A percentile compares a stretch with the other conserved stretches of the same genome.
These are phyloP conservation scores for Pseudomyrmex concolor DNA, from an alignment of 1,140 invertebrate species.

Conservation along the genomic window DNA sequence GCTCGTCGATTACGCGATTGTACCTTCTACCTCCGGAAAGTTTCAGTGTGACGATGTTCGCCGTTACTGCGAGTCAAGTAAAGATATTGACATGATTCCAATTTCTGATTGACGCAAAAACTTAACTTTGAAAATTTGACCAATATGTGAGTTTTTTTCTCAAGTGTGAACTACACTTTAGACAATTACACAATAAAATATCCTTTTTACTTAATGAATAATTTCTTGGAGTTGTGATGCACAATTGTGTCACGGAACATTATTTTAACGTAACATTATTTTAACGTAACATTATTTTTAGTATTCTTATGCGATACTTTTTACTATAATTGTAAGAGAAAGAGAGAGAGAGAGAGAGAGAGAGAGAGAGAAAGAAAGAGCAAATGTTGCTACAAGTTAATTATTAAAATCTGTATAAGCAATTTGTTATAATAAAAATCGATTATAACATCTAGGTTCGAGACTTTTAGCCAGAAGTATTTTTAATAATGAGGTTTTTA, in stretches of 20 bases:
- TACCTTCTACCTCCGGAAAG: constrained; percentile 46
- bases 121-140: constrained; percentile 33
- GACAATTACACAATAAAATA: constrained; percentile 5
- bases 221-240: not conserved
- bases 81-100: constrained; percentile 56
- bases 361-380: too few species aligned
- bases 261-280: not conserved
- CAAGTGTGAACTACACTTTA: not conserved
- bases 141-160: not conserved
- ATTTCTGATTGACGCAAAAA: constrained; percentile 40
- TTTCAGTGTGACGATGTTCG: constrained; percentile 54
- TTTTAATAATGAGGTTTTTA: too few species aligned
- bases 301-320: too few species aligned
- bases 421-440: too few species aligned
- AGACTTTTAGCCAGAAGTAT: too few species aligned
- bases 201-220: not conserved
- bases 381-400: too few species aligned
- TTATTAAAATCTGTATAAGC: too few species aligned
- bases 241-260: not conserved
- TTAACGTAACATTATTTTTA: not conserved
- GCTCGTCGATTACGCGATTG: constrained; percentile 45
- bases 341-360: too few species aligned
- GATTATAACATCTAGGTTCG: too few species aligned
- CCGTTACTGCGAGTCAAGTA: constrained; percentile 36
- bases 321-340: too few species aligned